phyloP scores from a whole-genome alignment of 2,888 invertebrate genomes.

The Phymatocera aterrima region DNA sequence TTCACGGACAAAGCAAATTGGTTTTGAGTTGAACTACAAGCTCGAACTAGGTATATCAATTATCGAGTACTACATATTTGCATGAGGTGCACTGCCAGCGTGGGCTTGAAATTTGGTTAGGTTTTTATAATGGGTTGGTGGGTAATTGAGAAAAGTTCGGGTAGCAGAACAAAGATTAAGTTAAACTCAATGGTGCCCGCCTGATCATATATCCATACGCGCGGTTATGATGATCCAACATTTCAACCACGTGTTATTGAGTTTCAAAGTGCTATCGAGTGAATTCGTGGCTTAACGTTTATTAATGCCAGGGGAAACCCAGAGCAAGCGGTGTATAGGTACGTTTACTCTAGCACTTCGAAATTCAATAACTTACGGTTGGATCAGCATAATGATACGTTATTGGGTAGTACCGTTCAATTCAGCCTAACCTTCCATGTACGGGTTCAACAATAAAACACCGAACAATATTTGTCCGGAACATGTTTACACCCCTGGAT shows the following conservation, averaged over 20 bases:
- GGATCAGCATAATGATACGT: slow-evolving; percentile 34
- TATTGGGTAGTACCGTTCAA: slow-evolving; percentile 11
- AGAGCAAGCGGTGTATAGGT: slow-evolving; percentile 15
- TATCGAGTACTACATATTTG: not conserved
- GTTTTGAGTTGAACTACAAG: not conserved
- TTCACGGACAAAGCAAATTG: not conserved
- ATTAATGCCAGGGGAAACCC: slow-evolving; percentile 16
- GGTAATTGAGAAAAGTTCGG: not conserved
- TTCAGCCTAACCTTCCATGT: not conserved
- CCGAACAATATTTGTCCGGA: not conserved
- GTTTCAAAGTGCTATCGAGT: slow-evolving; percentile 42
- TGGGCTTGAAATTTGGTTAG: not conserved
- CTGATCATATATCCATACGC: not conserved
- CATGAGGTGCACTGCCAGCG: not conserved
- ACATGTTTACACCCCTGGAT: not conserved
- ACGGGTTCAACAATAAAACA: not conserved
- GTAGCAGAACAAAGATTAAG: not conserved
- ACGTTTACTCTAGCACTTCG: slow-evolving; percentile 36
- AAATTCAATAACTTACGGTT: slow-evolving; percentile 29
- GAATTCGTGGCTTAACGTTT: slow-evolving; percentile 28
- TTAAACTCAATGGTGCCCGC: not conserved
- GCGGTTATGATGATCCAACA: slow-evolving; percentile 29
- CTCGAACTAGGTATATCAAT: too few species aligned
- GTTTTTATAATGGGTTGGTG: too few species aligned
- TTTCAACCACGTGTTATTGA: slow-evolving; percentile 30